These are phyloP conservation scores for Edolisoma coerulescens DNA, from an alignment of 2,113 vertebrate genomes.

Conservation along the genomic window DNA sequence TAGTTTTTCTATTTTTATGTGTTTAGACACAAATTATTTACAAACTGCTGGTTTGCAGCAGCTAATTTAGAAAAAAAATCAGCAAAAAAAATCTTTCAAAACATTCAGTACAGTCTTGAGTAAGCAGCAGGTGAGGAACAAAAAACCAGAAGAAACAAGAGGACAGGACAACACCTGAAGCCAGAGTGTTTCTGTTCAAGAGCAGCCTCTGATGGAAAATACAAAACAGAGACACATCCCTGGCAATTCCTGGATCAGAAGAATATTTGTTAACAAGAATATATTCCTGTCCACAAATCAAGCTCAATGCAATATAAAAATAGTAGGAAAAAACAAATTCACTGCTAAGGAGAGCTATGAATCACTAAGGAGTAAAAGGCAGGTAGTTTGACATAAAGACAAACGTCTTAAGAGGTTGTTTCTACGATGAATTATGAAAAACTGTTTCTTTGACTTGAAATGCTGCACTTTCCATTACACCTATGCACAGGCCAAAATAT, in stretches of 20 bases:
- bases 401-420: background rate
- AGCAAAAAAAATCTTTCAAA: background rate
- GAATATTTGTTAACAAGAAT: background rate
- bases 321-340: background rate
- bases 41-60: background rate
- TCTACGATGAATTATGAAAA: background rate
- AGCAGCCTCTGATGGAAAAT: background rate
- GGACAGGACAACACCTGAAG: background rate
- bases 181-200: background rate
- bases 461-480: background rate
- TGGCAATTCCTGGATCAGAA: background rate
- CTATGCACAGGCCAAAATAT: background rate
- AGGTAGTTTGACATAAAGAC: background rate
- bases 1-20: background rate
- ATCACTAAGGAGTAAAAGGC: background rate
- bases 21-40: background rate
- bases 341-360: background rate
- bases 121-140: too few relatives aligned
- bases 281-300: background rate
- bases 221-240: background rate
- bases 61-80: background rate
- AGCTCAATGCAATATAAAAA: background rate
- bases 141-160: background rate
- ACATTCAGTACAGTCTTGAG: background rate
- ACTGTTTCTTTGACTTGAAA: background rate